Evolutionary conservation across 2,113 vertebrate species (phyloP).

Genomic region (Xyliphius kryptos): DNA sequence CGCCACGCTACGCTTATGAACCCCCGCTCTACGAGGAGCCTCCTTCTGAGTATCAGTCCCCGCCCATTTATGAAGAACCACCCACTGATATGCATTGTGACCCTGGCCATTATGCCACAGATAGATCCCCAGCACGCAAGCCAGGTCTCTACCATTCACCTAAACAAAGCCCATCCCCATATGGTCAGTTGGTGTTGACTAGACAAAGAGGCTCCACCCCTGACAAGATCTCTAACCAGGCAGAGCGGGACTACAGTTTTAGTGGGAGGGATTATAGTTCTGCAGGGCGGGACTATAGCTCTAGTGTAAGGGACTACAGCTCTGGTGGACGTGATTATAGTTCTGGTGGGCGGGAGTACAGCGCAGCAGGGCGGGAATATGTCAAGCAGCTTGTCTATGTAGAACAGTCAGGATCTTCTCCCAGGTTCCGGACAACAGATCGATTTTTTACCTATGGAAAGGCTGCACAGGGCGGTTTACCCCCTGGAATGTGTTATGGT

Average conservation of each 20-base stretch:
- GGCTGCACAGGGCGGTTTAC: slow-evolving; percentile 54
- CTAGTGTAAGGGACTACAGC: slow-evolving; percentile 58
- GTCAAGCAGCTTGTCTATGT: slow-evolving; percentile 95
- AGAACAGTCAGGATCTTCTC: slow-evolving; percentile 85
- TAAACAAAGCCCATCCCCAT: slow-evolving; percentile 82
- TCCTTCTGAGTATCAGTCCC: slow-evolving; percentile 84
- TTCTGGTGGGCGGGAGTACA: slow-evolving; percentile 56
- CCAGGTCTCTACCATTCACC: slow-evolving; percentile 75
- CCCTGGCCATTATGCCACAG: slow-evolving; percentile 48
- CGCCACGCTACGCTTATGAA: slow-evolving; percentile 88
- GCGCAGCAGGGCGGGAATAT: slow-evolving; percentile 73
- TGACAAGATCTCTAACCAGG: slow-evolving; percentile 80
- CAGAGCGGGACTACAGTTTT: slow-evolving; percentile 46
- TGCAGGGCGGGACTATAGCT: too few relatives aligned
- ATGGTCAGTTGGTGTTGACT: slow-evolving; percentile 90
- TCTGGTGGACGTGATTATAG: too few relatives aligned
- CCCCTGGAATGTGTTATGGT: slow-evolving; percentile 55
- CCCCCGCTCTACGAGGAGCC: slow-evolving; percentile 91
- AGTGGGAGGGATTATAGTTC: too few relatives aligned
- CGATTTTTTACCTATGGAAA: slow-evolving; percentile 76
- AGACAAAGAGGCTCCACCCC: slow-evolving; percentile 76
- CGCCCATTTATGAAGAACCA: slow-evolving; percentile 93
- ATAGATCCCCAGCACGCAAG: slow-evolving; percentile 72
- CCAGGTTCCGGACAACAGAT: slow-evolving; percentile 76
- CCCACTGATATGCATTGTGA: slow-evolving; percentile 83